phyloP scores from a whole-genome alignment of 2,888 invertebrate genomes.

The Sarcophaga carnaria region DNA sequence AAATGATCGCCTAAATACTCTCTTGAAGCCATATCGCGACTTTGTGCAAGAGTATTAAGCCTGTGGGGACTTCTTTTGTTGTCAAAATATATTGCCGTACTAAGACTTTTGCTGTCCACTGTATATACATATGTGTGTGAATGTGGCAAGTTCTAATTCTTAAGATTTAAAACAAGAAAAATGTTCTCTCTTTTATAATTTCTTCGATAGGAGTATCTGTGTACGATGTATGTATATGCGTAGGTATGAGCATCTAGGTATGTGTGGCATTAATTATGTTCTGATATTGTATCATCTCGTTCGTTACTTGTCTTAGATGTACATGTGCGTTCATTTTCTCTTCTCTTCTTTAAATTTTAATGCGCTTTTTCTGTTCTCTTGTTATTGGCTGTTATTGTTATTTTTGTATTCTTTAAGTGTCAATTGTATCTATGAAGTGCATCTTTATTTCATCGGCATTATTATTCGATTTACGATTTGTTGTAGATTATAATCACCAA shows the following conservation, averaged over 20 bases:
- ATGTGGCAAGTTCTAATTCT: background rate
- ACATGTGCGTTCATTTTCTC: background rate
- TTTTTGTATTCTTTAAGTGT: conserved; percentile 42
- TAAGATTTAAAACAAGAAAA: background rate
- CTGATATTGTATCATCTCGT: background rate
- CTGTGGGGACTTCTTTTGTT: too few relatives aligned
- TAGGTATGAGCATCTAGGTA: background rate
- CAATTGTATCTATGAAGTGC: conserved; percentile 51
- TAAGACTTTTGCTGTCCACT: too few relatives aligned
- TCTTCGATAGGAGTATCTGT: background rate
- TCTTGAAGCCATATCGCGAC: too few relatives aligned
- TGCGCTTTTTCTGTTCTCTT: conserved; percentile 5
- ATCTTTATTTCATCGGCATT: conserved; percentile 46
- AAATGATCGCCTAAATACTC: too few relatives aligned
- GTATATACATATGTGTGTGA: background rate
- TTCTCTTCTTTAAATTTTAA: background rate
- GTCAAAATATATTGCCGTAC: too few relatives aligned
- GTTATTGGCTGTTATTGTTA: background rate
- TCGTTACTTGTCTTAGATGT: background rate
- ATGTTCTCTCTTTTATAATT: background rate
- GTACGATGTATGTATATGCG: too few relatives aligned
- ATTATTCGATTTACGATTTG: conserved; percentile 17
- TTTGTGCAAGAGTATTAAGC: too few relatives aligned
- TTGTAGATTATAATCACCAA: conserved; percentile 55
- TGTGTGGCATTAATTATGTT: conserved; percentile 6